Evolutionary conservation across 2,113 vertebrate species (phyloP), one percentile per base, ranked within the genome.

Genomic region (Rhinoderma darwinii): DNA sequence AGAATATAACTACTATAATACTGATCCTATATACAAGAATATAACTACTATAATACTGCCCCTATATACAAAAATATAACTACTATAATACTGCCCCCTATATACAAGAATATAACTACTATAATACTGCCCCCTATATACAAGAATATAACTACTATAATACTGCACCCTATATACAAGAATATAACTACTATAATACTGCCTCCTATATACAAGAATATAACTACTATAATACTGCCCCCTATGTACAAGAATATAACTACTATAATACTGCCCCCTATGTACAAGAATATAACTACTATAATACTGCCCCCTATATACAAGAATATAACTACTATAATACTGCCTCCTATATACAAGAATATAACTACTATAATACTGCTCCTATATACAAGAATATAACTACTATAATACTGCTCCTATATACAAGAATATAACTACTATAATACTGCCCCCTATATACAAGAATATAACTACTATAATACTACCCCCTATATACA

Each of bases 351-450:
- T 63, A 63, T 63, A 10, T 63, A 63, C 59, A 63, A 63, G 59
- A 63, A 63, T 63, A 63, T 63, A 63, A 63, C 59, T 63, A 63
- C 59, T 63, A 63, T 63, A 63, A 63, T 63, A 63, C 59, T 63
- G n/a, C 3, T n/a, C n/a, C 59, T 63, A 63, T 63, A n/a, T 63
- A 63, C 59, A 63, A 30, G 56, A 30, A 27, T 63, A 63, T 63
- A 63, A 63, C 59, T 63, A 30, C 59, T 63, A 63, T 63, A 63
- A 63, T 63, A 63, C 25, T 63, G n/a, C 59, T 14, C 59, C 59
- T 63, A 30, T 63, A 11, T 63, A 63, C 59, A 63, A 63, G 59
- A 63, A 63, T 63, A 63, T 63, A 63, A 63, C 59, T 63, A 30
- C n/a, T 63, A 63, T 63, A 63, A 63, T 63, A 63, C 59, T 63